Evolutionary conservation across 2,888 invertebrate species (phyloP), one percentile per base, ranked within the genome.

Genomic region (Autographa gamma): DNA sequence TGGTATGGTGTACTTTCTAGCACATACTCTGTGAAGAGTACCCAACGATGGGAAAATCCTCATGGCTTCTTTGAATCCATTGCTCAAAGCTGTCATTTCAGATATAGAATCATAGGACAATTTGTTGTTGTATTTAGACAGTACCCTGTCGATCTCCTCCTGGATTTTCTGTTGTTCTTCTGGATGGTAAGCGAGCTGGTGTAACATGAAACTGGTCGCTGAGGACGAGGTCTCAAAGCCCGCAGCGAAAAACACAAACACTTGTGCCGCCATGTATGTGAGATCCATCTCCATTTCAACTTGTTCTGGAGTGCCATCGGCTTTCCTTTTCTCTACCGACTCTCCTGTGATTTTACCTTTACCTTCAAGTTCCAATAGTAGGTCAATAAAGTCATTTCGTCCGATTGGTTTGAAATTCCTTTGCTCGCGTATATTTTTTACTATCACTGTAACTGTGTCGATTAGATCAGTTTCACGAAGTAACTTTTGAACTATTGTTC

Each of bases 201-300:
- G 93, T 19, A 94, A 81, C 14, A 89, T 86, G 65, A 84, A 93
- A 69, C 93, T 93, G 2, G 94, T 91, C 2, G 93, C 89, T 0
- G 93, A 93, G 0, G 96, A 93, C 0, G 95, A 93, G 0, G 96
- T 95, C 77, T 95, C 95, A 48, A 93, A 95, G 2, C 96, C 96
- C n/a, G 95, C 96, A 8, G 86, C 89, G 38, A 94, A 93, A 77
- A 93, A 93, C 16, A 93, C 76, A 32, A 91, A 91, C 6, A 92
- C 88, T 79, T 93, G 93, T 5, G 93, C 91, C 2, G 81, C 88
- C 76, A 93, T 83, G 58, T 85, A 81, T n/a, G 79, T 66, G 0
- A 86, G 73, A 60, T 89, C 87, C 84, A 93, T 84, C 34, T 92
- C 89, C 82, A 92, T 79, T 66, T 90, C 89, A 0, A 87, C 88